Percentiles rank a stretch among this genome's conserved stretches.
These are phyloP conservation scores for Agapornis roseicollis DNA, from an alignment of 2,113 vertebrate genomes.

Conservation along the genomic window DNA sequence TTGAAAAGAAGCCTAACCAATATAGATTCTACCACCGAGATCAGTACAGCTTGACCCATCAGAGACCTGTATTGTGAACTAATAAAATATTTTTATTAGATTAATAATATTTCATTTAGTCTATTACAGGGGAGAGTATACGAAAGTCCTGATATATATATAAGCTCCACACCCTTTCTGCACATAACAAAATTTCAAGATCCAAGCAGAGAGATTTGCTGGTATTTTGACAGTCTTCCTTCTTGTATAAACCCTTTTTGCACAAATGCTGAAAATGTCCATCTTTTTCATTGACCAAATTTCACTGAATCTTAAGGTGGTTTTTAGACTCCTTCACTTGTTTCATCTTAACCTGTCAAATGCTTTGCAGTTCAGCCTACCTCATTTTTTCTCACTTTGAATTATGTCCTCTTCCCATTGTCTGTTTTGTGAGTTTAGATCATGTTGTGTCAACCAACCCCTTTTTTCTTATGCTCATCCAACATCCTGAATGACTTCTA, in stretches of 20 bases:
- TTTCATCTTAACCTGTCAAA: neutral
- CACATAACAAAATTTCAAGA: neutral
- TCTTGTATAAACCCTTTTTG: neutral
- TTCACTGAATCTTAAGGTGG: neutral
- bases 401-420: neutral
- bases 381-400: neutral
- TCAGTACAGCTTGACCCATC: neutral
- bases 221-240: neutral
- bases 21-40: neutral
- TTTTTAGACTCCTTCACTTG: neutral
- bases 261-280: neutral
- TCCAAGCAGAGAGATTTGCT: neutral
- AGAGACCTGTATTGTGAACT: neutral
- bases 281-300: neutral
- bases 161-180: neutral
- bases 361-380: neutral
- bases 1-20: neutral
- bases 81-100: neutral
- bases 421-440: neutral
- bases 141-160: neutral
- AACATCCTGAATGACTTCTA: neutral
- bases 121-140: neutral
- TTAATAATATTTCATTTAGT: neutral
- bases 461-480: neutral
- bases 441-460: accelerated